Evolutionary conservation across 2,797 vertebrate genomes (phyloP).

Genomic region (Cottoperca gobio): DNA sequence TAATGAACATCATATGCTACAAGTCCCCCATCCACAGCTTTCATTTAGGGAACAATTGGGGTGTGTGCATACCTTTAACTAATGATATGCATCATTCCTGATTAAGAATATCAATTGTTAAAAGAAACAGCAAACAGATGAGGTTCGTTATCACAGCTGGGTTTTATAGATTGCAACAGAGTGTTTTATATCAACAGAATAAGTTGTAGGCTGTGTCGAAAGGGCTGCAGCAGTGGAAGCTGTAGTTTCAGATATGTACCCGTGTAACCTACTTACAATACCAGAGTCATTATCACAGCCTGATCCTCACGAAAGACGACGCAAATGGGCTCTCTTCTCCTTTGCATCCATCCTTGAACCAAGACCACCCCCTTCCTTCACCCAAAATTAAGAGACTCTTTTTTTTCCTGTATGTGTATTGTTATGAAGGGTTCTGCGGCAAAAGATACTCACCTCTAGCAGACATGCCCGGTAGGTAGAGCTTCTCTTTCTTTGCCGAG

Average conservation of each 20-base stretch:
- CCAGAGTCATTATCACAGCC: slow-evolving; percentile 57
- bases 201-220: slow-evolving; percentile 58
- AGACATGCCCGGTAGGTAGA: slow-evolving; percentile 85
- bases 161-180: slow-evolving; percentile 29
- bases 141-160: slow-evolving; percentile 3
- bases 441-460: slow-evolving; percentile 82
- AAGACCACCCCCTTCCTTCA: slow-evolving; percentile 16
- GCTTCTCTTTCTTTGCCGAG: slow-evolving; percentile 59
- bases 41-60: slow-evolving; percentile 9
- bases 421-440: slow-evolving; percentile 78
- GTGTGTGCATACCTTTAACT: slow-evolving; percentile 37
- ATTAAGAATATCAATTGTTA: slow-evolving; percentile 4
- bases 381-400: slow-evolving; percentile 36
- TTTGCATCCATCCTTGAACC: slow-evolving; percentile 31
- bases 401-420: slow-evolving; percentile 23
- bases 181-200: slow-evolving; percentile 20
- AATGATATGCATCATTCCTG: slow-evolving; percentile 23
- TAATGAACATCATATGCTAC: neutral
- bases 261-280: slow-evolving; percentile 70
- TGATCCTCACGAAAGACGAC: slow-evolving; percentile 54
- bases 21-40: slow-evolving; percentile 12
- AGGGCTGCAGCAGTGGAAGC: slow-evolving; percentile 63
- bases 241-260: slow-evolving; percentile 61
- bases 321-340: slow-evolving; percentile 48
- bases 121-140: slow-evolving; percentile 1